These are phyloP conservation scores for Cygnus buccinator DNA, from an alignment of 2,113 vertebrate species.

Conservation along the genomic window DNA sequence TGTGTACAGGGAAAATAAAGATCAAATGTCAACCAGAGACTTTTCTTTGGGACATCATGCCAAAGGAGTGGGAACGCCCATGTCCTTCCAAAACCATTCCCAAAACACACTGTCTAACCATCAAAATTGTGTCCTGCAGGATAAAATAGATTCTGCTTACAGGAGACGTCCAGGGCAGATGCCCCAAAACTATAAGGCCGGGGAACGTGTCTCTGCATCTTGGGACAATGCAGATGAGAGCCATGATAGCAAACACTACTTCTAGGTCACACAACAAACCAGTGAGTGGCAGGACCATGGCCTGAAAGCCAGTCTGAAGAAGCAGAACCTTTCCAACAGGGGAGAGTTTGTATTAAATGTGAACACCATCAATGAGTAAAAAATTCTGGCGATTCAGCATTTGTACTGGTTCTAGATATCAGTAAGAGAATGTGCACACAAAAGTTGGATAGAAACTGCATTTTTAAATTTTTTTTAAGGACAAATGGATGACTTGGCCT, in stretches of 20 bases:
- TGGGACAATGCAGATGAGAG: background rate
- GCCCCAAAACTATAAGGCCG: background rate
- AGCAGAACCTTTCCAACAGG: background rate
- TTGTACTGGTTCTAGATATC: background rate
- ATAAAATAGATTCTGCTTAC: background rate
- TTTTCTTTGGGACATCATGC: background rate
- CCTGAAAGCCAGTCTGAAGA: background rate
- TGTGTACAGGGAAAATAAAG: background rate
- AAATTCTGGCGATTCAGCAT: background rate
- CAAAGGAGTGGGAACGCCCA: background rate
- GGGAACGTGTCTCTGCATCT: accelerated
- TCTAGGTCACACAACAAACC: background rate
- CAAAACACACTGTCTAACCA: background rate
- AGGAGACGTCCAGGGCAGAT: background rate
- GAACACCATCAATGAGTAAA: background rate
- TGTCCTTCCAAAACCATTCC: background rate
- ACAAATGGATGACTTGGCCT: background rate
- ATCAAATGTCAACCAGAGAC: background rate
- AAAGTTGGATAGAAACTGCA: background rate
- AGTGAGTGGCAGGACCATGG: background rate
- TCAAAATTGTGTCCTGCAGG: background rate
- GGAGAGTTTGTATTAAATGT: background rate
- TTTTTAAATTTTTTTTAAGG: too few species aligned
- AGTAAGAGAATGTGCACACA: background rate
- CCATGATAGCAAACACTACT: background rate